Evolutionary conservation across 2,113 vertebrate species (phyloP), one percentile per base, ranked within the genome.

Genomic region (Terrapene triunguis): DNA sequence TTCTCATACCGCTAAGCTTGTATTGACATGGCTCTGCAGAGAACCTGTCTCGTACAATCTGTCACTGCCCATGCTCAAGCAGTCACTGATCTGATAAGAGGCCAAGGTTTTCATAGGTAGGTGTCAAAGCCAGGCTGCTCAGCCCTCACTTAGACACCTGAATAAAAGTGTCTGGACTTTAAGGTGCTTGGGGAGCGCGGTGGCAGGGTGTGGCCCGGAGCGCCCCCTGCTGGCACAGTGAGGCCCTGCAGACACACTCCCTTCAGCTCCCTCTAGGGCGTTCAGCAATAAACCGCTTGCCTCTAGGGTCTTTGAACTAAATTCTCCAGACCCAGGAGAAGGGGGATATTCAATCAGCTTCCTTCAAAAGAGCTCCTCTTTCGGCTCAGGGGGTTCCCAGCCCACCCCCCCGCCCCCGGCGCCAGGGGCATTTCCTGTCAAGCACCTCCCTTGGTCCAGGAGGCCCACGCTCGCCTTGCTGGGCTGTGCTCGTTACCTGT

Each of bases 21-120:
- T 92, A 91, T 96, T 96, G 92, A 85, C 65, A 48, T 72, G 78
- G 10, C 81, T 86, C 51, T 84, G 53, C 65, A 92, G 95, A 86
- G 91, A 55, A 74, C 55, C 16, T 69, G 25, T 88, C 88, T 86
- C 21, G 2, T 38, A 62, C 94, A 96, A 80, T 94, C 91, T 96
- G 93, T 88, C 85, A 79, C 80, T 89, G 54, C 62, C 76, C 89
- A 80, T 91, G 80, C 80, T 92, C 80, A 54, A 76, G 82, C 88
- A 85, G 85, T 69, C 42, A 42, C 82, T 57, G 80, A 62, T 85
- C 84, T 84, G 84, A 38, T 59, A 83, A 80, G 88, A 87, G 89
- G 47, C 80, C 90, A 92, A 78, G 21, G 54, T 38, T 85, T 95
- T 72, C 74, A 82, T 80, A 86, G 84, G 57, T 38, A 29, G 55